Base-by-base conservation (phyloP, 2,797 vertebrate species). In the Sorex maritimensis region DNA sequence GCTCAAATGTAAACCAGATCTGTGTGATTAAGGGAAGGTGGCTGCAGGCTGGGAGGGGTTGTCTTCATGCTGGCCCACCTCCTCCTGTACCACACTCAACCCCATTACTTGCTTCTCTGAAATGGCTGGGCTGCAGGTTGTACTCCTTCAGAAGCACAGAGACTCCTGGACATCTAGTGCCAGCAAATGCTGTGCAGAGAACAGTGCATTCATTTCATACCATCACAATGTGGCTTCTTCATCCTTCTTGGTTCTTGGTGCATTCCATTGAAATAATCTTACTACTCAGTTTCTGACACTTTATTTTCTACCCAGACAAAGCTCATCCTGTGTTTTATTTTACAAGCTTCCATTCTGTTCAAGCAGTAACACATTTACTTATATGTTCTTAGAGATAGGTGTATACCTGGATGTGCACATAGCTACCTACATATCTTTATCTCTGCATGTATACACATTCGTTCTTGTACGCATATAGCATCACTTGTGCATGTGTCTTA, bases 111-210 rank as follows among this genome's bases (percentile, higher is more conserved):
- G 41, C 38, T 83, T 26, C 30, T 4, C 13, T n/a, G 65, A 1
- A 3, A 24, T 5, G 30, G 2, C 3, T 3, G 11, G 5, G 46
- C 24, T 34, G 44, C 4, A 2, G 34, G 65, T 72, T n/a, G 19
- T 46, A n/a, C 30, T 28, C 6, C 9, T n/a, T 46, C 0, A 14
- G 55, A 38, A 41, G 5, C 34, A 9, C 4, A 38, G 46, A 72
- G 49, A 13, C 26, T n/a, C 38, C 19, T 0, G 0, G 65, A 0
- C n/a, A 2, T 30, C 61, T 10, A 4, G 4, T 5, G 15, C 41
- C 14, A 4, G 28, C 21, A 19, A 23, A 13, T 19, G 4, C 28
- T 4, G 28, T 46, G 28, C 49, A 14, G 28, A 34, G 38, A n/a
- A 67, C 63, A 30, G 67, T 1, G 19, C 11, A 7, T 23, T 78